phyloP scores from a whole-genome alignment of 35 echinoderm and acorn worm genomes.

The Amphiura filiformis region DNA sequence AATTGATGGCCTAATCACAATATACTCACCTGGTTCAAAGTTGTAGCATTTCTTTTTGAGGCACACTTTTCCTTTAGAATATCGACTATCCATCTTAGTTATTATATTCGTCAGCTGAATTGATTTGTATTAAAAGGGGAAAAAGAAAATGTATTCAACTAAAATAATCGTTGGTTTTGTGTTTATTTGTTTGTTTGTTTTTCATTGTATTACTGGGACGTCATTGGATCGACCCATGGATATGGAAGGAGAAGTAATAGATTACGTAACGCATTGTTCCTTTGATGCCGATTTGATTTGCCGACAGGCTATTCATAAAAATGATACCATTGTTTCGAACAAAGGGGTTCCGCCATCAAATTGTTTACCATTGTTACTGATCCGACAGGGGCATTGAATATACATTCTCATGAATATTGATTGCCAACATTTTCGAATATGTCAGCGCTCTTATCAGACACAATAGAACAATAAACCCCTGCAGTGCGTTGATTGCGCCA shows the following conservation, averaged over 20 bases:
- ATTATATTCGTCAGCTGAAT: slow-evolving; percentile 58
- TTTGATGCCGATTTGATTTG: too few species aligned
- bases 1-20: too few species aligned
- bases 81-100: slow-evolving; percentile 69
- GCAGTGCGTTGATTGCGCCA: neutral
- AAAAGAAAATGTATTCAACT: neutral
- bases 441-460: too few species aligned
- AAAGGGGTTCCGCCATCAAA: too few species aligned
- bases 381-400: neutral
- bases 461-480: neutral
- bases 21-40: slow-evolving; percentile 89
- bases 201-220: too few species aligned
- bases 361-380: neutral
- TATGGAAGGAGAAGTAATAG: neutral
- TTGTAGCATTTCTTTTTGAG: slow-evolving; percentile 36
- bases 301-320: too few species aligned
- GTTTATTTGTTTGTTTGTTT: too few species aligned
- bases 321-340: too few species aligned
- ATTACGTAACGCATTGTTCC: too few species aligned
- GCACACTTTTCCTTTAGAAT: slow-evolving; percentile 80
- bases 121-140: neutral
- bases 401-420: too few species aligned
- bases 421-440: too few species aligned
- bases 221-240: neutral
- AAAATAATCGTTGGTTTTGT: too few species aligned